phyloP scores from a whole-genome alignment of 2,888 invertebrate genomes.

The Cheiracanthium punctorium region DNA sequence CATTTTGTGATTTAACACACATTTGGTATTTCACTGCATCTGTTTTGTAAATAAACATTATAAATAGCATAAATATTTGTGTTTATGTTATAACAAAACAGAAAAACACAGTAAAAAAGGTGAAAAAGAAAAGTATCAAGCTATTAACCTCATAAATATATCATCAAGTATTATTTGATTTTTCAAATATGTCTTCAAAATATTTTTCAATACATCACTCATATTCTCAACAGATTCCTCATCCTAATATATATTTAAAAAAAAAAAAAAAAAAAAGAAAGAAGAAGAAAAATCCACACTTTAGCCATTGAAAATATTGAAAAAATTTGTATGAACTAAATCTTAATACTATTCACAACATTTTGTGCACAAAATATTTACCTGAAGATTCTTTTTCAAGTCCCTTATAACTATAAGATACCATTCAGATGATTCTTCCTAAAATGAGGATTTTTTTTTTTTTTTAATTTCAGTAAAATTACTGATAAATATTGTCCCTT shows the following conservation, averaged over 20 bases:
- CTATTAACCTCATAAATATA: slow-evolving; percentile 51
- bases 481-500: too few relatives aligned
- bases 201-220: slow-evolving; percentile 19
- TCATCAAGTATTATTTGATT: slow-evolving; percentile 65
- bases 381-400: slow-evolving; percentile 22
- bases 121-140: too few relatives aligned
- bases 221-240: slow-evolving; percentile 25
- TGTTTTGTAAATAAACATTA: too few relatives aligned
- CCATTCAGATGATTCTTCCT: slow-evolving; percentile 35
- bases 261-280: background rate
- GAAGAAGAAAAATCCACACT: background rate
- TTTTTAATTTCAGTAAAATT: too few relatives aligned
- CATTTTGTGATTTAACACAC: too few relatives aligned
- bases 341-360: too few relatives aligned
- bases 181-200: slow-evolving; percentile 33
- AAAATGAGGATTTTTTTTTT: too few relatives aligned
- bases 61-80: too few relatives aligned
- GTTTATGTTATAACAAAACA: too few relatives aligned
- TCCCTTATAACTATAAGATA: slow-evolving; percentile 31
- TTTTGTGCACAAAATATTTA: background rate
- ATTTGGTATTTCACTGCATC: too few relatives aligned
- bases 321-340: too few relatives aligned
- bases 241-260: slow-evolving; percentile 27
- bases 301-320: background rate
- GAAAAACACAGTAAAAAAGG: too few relatives aligned